Percentiles rank a stretch among this genome's conserved stretches.
phyloP scores from a whole-genome alignment of 2,888 invertebrate genomes.

The Phymatocera aterrima region DNA sequence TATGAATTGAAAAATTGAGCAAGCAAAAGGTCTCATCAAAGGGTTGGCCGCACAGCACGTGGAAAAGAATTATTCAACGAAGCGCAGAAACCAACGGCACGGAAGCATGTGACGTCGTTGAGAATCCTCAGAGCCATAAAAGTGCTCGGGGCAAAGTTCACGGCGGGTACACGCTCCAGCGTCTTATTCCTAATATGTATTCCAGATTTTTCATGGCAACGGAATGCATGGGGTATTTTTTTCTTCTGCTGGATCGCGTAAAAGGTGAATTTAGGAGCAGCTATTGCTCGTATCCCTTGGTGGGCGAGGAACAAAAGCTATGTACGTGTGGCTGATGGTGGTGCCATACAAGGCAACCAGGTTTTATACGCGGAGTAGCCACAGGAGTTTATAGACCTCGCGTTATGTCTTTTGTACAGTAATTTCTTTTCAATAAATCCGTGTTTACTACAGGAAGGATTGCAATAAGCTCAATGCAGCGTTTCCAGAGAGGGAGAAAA shows the following conservation, averaged over 20 bases:
- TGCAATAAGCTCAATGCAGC: slow-evolving; percentile 16
- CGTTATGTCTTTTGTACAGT: slow-evolving; percentile 34
- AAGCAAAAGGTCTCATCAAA: not conserved
- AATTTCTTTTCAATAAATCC: slow-evolving; percentile 40
- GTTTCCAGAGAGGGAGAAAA: not conserved
- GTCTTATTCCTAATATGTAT: slow-evolving; percentile 40
- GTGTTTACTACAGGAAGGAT: slow-evolving; percentile 20
- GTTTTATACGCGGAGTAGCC: slow-evolving; percentile 22
- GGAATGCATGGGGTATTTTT: not conserved
- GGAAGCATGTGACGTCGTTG: slow-evolving; percentile 20
- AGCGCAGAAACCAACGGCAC: slow-evolving; percentile 26
- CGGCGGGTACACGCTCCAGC: slow-evolving; percentile 13
- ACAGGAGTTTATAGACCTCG: slow-evolving; percentile 10
- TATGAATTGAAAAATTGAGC: not conserved
- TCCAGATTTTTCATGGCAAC: slow-evolving; percentile 28
- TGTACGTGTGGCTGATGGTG: not conserved
- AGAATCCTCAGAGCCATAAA: slow-evolving; percentile 28
- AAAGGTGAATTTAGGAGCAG: slow-evolving; percentile 37
- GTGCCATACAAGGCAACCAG: not conserved
- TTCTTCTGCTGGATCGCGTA: slow-evolving; percentile 15
- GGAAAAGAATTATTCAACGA: slow-evolving; percentile 29
- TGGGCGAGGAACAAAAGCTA: slow-evolving; percentile 10
- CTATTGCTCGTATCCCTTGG: slow-evolving; percentile 14
- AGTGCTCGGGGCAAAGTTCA: slow-evolving; percentile 22
- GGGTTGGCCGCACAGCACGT: not conserved